A percentile compares a stretch with the other conserved stretches of the same genome.
Conservation (phyloP, 2,888 invertebrate genomes). For the Cephus sareptanus region DNA sequence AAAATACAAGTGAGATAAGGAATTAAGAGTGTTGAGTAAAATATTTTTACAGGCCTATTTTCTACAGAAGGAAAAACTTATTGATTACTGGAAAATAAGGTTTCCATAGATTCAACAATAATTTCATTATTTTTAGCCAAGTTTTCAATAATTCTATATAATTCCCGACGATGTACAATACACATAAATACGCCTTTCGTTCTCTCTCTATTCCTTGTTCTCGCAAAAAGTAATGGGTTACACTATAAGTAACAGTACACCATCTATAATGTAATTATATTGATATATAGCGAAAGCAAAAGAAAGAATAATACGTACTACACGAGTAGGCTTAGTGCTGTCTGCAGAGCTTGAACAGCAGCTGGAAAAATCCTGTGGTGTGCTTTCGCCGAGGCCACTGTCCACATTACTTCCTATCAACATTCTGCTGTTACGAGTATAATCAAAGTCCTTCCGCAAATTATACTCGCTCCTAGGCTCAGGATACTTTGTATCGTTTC, state of each 20-base stretch:
- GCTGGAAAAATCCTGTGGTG: constrained; percentile 64
- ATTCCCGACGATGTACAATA: neutral
- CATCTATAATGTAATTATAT: neutral
- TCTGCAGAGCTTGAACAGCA: constrained; percentile 65
- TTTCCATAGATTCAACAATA: neutral
- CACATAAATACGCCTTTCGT: neutral
- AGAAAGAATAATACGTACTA: constrained; percentile 51
- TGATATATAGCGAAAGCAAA: neutral
- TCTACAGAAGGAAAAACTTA: neutral
- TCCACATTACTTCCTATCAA: constrained; percentile 59
- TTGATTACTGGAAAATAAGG: neutral
- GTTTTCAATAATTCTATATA: neutral
- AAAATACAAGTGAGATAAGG: neutral
- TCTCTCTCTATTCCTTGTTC: neutral
- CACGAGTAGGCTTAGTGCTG: constrained; percentile 60
- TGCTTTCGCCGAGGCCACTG: constrained; percentile 64
- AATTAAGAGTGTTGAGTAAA: neutral
- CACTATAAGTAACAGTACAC: neutral
- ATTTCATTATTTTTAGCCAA: neutral
- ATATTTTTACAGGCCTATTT: neutral
- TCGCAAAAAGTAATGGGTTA: neutral
- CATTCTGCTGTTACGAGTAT: constrained; percentile 57
- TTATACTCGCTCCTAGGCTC: constrained; percentile 54
- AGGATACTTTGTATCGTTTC: constrained; percentile 53
- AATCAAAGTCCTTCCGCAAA: constrained; percentile 58